Percentiles rank a stretch among this genome's conserved stretches.
Conservation (phyloP, 2,113 vertebrate species). For the Procavia capensis region DNA sequence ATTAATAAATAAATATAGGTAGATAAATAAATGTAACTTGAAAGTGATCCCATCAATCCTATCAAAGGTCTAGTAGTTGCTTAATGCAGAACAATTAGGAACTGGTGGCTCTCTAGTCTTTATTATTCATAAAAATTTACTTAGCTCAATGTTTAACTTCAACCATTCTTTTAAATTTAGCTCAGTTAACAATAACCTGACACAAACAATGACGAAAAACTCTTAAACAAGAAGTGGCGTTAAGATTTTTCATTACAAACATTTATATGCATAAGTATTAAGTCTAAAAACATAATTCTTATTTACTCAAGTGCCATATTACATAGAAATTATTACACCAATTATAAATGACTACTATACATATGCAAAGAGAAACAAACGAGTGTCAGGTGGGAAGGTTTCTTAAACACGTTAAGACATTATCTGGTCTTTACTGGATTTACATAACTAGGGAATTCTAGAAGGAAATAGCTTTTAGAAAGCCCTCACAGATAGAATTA, state of each 20-base stretch:
- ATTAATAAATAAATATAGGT: background rate
- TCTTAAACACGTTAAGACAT: background rate
- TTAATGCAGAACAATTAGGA: background rate
- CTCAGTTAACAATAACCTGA: conserved; percentile 3
- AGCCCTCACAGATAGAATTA: background rate
- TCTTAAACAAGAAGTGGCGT: background rate
- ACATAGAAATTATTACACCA: background rate
- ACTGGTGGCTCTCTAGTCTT: background rate
- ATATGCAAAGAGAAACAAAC: background rate
- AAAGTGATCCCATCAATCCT: background rate
- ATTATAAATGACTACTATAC: background rate
- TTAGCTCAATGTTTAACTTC: background rate
- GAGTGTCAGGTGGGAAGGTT: background rate
- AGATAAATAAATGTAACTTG: background rate
- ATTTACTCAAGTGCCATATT: background rate
- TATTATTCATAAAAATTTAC: background rate
- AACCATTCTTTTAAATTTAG: background rate
- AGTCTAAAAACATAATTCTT: background rate
- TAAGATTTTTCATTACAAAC: background rate
- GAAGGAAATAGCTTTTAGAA: background rate
- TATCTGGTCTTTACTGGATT: background rate
- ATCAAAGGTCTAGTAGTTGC: background rate
- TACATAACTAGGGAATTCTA: background rate
- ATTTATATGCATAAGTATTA: background rate
- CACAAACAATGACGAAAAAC: background rate